Percentiles rank a stretch among this genome's conserved stretches.
Conservation (phyloP, 2,113 vertebrate species). For the Dipodomys ordii region DNA sequence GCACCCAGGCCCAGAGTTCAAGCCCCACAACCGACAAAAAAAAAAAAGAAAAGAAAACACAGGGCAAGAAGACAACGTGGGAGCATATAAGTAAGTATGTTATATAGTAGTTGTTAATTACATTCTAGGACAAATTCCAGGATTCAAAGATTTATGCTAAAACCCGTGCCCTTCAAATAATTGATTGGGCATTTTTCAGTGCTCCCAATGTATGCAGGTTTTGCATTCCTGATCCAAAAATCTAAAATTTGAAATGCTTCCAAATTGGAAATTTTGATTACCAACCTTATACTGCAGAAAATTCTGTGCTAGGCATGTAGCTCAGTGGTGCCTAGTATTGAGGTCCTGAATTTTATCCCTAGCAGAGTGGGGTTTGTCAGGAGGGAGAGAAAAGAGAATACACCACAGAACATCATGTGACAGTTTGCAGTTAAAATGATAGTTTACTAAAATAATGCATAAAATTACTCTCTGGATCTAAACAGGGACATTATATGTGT, state of each 20-base stretch:
- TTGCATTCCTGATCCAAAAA: neutral
- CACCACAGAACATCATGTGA: neutral
- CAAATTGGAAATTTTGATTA: neutral
- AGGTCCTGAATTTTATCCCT: neutral
- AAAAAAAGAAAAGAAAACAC: too few species aligned
- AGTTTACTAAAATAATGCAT: neutral
- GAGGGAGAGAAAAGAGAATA: neutral
- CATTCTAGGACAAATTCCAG: neutral
- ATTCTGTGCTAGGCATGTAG: neutral
- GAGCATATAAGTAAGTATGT: neutral
- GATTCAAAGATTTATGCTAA: constrained; percentile 8
- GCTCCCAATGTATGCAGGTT: neutral
- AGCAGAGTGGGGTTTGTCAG: neutral
- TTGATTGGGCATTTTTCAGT: neutral
- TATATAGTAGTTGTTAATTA: neutral
- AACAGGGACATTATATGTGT: neutral
- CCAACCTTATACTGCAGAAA: neutral
- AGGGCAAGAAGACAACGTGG: too few species aligned
- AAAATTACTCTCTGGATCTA: neutral
- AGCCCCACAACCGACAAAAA: too few species aligned
- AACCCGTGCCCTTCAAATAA: neutral
- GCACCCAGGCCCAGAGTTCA: too few species aligned
- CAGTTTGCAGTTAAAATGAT: neutral
- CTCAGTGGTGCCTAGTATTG: neutral
- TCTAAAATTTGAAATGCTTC: neutral